phyloP scores from a whole-genome alignment of 2,888 invertebrate genomes.

The Notodonta dromedarius region DNA sequence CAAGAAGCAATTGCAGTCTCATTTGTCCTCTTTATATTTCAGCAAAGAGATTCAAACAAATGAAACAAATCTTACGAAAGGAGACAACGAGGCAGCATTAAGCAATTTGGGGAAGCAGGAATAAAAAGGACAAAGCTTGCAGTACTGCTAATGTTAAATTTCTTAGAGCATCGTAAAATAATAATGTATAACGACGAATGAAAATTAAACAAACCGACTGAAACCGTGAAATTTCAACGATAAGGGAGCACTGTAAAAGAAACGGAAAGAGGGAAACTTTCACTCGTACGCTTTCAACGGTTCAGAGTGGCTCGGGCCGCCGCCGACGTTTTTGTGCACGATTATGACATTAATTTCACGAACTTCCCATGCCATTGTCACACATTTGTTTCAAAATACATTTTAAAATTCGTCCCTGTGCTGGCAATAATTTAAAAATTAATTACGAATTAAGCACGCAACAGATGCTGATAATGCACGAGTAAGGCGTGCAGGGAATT shows the following conservation, averaged over 20 bases:
- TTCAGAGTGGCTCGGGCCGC: slow-evolving; percentile 40
- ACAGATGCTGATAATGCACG: slow-evolving; percentile 13
- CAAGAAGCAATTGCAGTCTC: neutral
- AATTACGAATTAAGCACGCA: slow-evolving; percentile 14
- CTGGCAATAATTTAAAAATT: neutral
- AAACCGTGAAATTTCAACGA: slow-evolving; percentile 23
- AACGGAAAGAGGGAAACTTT: slow-evolving; percentile 52
- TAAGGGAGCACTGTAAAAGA: slow-evolving; percentile 25
- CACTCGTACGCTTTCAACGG: slow-evolving; percentile 53
- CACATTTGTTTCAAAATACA: slow-evolving; percentile 23
- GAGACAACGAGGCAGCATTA: neutral
- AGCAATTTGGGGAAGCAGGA: neutral
- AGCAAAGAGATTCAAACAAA: neutral
- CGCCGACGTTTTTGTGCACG: slow-evolving; percentile 38
- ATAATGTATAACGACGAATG: slow-evolving; percentile 29
- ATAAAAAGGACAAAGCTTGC: slow-evolving; percentile 12
- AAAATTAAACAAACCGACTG: slow-evolving; percentile 56
- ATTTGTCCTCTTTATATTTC: neutral
- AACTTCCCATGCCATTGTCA: slow-evolving; percentile 31
- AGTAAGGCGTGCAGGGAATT: neutral
- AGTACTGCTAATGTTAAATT: slow-evolving; percentile 34
- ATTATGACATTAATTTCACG: slow-evolving; percentile 54
- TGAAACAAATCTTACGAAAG: neutral
- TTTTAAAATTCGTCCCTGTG: neutral
- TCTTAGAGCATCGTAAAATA: slow-evolving; percentile 45